Conservation (phyloP, 2,888 invertebrate genomes). For the Sceliomorpha sp. region DNA sequence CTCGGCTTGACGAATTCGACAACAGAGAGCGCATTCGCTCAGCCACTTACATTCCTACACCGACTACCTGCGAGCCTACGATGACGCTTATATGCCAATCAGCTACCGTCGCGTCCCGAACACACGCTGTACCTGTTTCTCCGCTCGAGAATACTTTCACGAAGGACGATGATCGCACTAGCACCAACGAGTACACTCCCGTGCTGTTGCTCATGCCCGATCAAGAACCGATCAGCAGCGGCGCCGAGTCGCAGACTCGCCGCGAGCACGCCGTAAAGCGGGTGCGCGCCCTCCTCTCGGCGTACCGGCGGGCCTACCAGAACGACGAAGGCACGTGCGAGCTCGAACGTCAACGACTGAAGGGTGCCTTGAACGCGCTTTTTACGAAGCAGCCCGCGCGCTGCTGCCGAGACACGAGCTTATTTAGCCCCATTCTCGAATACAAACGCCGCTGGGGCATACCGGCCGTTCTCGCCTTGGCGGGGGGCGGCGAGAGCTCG, state of each 20-base stretch:
- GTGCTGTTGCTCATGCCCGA: background rate
- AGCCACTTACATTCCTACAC: constrained; percentile 79
- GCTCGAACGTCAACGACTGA: constrained; percentile 65
- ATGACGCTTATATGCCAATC: constrained; percentile 80
- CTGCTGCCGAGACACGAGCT: constrained; percentile 26
- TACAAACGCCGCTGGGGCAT: constrained; percentile 83
- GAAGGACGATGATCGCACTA: constrained; percentile 61
- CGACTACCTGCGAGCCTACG: constrained; percentile 80
- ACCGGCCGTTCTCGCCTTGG: constrained; percentile 84
- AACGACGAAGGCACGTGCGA: constrained; percentile 58
- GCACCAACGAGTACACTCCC: constrained; percentile 30
- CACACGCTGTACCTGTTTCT: constrained; percentile 78
- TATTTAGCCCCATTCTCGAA: constrained; percentile 61
- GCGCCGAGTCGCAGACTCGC: constrained; percentile 19
- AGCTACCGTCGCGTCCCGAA: constrained; percentile 78
- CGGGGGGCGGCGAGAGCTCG: constrained; percentile 91
- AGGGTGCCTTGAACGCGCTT: constrained; percentile 64
- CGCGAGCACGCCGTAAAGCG: constrained; percentile 58
- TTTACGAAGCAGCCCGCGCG: constrained; percentile 29
- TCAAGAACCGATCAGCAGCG: background rate
- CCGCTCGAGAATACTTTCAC: constrained; percentile 64
- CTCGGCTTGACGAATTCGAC: constrained; percentile 66
- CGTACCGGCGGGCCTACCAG: constrained; percentile 61
- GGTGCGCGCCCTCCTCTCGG: constrained; percentile 63
- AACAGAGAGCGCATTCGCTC: constrained; percentile 64